Conservation (phyloP, 2,888 invertebrate species). For the Nysson spinosus region DNA sequence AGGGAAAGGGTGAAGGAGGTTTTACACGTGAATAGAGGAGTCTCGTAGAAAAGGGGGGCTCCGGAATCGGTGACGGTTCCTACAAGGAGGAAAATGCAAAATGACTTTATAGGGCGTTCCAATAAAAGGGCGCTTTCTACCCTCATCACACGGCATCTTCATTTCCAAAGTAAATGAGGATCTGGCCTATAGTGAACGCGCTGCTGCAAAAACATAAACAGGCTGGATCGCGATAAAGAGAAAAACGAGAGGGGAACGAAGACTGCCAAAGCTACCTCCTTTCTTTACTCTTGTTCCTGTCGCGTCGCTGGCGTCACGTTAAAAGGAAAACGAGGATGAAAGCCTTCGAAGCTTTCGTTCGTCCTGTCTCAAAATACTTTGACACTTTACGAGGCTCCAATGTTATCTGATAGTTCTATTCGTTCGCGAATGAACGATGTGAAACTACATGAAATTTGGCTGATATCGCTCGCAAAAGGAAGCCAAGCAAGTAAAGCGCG, state of each 20-base stretch:
- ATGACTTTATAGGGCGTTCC: slow-evolving; percentile 50
- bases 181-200: slow-evolving; percentile 33
- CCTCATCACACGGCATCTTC: slow-evolving; percentile 44
- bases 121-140: slow-evolving; percentile 41
- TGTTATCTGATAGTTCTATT: neutral
- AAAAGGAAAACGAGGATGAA: neutral
- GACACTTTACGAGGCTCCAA: neutral
- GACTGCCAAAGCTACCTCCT: slow-evolving; percentile 20
- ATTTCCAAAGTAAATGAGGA: slow-evolving; percentile 58
- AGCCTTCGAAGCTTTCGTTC: neutral
- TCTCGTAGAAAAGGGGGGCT: too few species aligned
- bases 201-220: slow-evolving; percentile 53
- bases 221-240: slow-evolving; percentile 22
- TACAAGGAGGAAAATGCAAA: slow-evolving; percentile 46
- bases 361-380: neutral
- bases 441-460: too few species aligned
- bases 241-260: neutral
- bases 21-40: slow-evolving; percentile 24
- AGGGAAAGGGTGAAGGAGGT: neutral
- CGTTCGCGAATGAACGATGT: neutral
- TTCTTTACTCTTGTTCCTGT: slow-evolving; percentile 12
- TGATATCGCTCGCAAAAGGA: too few species aligned
- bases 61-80: slow-evolving; percentile 35
- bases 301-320: neutral
- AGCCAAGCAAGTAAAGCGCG: too few species aligned